These are phyloP conservation scores for Ichneumon xanthorius DNA, from an alignment of 2,888 invertebrate species.

Conservation along the genomic window DNA sequence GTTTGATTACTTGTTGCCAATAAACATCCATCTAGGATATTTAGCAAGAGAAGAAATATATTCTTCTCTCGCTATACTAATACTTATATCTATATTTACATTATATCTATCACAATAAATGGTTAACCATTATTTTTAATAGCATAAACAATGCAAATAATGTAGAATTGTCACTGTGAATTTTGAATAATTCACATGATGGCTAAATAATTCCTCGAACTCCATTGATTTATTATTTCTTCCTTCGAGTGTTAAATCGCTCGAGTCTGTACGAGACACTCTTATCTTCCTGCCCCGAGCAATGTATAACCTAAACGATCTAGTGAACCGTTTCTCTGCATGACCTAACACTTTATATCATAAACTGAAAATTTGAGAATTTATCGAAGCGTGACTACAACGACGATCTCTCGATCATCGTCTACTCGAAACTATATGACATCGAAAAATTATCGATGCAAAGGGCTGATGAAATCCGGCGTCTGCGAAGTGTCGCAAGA, in stretches of 20 bases:
- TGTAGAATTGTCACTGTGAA: neutral
- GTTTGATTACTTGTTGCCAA: neutral
- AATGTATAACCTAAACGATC: constrained; percentile 37
- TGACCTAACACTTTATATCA: neutral
- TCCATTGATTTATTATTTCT: neutral
- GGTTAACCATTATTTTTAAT: neutral
- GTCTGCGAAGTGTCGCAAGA: neutral
- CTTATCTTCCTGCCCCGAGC: neutral
- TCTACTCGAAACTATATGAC: neutral
- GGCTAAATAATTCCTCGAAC: neutral
- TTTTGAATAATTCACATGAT: neutral
- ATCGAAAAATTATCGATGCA: constrained; percentile 13
- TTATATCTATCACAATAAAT: neutral
- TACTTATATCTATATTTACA: neutral
- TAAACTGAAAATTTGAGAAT: neutral
- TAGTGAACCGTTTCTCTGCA: neutral
- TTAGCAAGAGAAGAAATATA: neutral
- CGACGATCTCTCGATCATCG: neutral
- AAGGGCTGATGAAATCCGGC: constrained; percentile 11
- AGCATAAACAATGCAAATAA: neutral
- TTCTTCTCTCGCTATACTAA: neutral
- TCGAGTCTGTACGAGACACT: neutral
- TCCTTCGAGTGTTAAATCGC: neutral
- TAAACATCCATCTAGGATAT: neutral
- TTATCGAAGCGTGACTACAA: neutral